Percentiles rank a stretch among this genome's conserved stretches.
Evolutionary conservation across 1,140 invertebrate genomes (phyloP).

Genomic region (Solenopsis fugax): DNA sequence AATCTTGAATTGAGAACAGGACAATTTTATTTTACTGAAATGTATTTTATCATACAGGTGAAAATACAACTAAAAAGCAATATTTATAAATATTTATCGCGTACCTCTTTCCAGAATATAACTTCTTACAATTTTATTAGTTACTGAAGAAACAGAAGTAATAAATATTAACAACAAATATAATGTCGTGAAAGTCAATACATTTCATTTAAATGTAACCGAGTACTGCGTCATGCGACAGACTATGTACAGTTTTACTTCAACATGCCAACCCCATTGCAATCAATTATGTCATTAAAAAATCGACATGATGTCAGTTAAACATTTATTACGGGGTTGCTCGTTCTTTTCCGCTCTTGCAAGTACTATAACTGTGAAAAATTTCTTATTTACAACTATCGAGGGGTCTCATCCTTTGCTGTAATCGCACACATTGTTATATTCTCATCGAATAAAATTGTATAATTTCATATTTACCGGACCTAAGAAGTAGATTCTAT

Average conservation of each 20-base stretch:
- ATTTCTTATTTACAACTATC: not conserved
- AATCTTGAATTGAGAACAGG: not conserved
- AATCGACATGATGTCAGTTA: slow-evolving; percentile 3
- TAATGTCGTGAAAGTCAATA: not conserved
- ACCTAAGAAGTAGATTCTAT: not conserved
- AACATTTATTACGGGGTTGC: not conserved
- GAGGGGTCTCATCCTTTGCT: not conserved
- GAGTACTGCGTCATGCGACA: not conserved
- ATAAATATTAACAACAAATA: not conserved
- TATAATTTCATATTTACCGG: not conserved
- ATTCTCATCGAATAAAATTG: slow-evolving; percentile 8
- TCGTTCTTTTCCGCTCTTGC: not conserved
- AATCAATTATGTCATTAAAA: not conserved
- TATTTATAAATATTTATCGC: not conserved
- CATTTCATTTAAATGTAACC: not conserved
- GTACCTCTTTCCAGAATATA: not conserved
- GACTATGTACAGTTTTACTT: slow-evolving; percentile 5
- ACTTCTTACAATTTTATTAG: not conserved
- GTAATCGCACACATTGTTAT: not conserved
- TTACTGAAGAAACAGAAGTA: not conserved
- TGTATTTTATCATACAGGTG: too few species aligned
- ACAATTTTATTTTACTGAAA: too few species aligned
- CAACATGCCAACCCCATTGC: not conserved
- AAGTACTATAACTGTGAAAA: not conserved
- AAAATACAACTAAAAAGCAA: not conserved